These are phyloP conservation scores for Phrynocephalus forsythii DNA, from an alignment of 2,797 vertebrate genomes.

Conservation along the genomic window DNA sequence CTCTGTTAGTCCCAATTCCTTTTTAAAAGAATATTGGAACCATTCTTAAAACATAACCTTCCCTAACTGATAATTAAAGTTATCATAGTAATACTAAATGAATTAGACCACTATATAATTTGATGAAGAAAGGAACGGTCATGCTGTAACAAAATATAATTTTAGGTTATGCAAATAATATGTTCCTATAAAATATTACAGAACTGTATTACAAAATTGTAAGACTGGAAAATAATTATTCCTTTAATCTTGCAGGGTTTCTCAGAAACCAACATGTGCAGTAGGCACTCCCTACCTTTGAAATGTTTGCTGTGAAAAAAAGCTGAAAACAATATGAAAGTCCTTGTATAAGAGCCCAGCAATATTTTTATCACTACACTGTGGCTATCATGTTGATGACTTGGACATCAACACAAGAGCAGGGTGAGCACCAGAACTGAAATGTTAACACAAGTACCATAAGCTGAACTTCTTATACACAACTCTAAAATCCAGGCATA, in stretches of 20 bases:
- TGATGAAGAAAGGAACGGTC: background rate
- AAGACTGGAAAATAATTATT: conserved; percentile 7
- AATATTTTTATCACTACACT: background rate
- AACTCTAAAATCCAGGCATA: background rate
- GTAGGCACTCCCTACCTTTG: background rate
- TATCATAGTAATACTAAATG: conserved; percentile 5
- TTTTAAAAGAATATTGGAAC: background rate
- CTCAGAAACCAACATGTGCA: background rate
- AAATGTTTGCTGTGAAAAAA: background rate
- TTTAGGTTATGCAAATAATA: conserved; percentile 14
- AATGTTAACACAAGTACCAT: background rate
- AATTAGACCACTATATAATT: conserved; percentile 16
- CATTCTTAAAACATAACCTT: background rate
- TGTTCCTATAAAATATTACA: conserved; percentile 1
- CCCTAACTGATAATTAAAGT: background rate
- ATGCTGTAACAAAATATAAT: conserved; percentile 3
- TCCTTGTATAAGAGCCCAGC: background rate
- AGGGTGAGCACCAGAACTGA: background rate
- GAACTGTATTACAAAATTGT: conserved; percentile 1
- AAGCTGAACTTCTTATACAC: background rate
- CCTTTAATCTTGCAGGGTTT: background rate
- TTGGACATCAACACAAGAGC: background rate
- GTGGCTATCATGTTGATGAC: background rate
- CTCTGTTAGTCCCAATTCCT: background rate
- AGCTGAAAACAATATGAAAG: background rate